phyloP scores from a whole-genome alignment of 2,888 invertebrate genomes.

The Dermolepida albohirtum region DNA sequence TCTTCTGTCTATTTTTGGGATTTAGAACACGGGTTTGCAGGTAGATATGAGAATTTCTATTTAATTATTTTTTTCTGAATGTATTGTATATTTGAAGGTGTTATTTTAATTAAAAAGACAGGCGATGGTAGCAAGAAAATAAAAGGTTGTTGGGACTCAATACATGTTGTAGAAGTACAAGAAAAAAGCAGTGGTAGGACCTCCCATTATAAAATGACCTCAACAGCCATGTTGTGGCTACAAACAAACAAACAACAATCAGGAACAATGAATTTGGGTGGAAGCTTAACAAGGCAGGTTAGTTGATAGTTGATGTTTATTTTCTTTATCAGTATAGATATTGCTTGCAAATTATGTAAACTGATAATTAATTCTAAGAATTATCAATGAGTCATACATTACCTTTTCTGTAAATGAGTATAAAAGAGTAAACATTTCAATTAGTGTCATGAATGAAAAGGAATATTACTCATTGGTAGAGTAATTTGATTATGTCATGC shows the following conservation, averaged over 20 bases:
- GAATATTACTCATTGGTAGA: too few relatives aligned
- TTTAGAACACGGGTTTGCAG: conserved; percentile 97
- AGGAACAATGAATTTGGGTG: conserved; percentile 99
- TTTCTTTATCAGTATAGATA: neutral
- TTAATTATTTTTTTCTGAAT: too few relatives aligned
- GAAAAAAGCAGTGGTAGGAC: conserved; percentile 94
- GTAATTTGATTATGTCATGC: too few relatives aligned
- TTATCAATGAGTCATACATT: neutral
- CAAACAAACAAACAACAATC: conserved; percentile 97
- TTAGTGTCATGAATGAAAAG: too few relatives aligned
- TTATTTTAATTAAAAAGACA: conserved; percentile 98
- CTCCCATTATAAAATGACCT: conserved; percentile 98
- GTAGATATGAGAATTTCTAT: conserved; percentile 60
- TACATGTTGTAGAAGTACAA: conserved; percentile 98
- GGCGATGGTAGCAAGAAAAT: conserved; percentile 99
- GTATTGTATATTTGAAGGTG: conserved; percentile 71
- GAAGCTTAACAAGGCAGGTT: conserved; percentile 96
- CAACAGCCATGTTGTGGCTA: conserved; percentile 99
- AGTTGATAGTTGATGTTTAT: conserved; percentile 5
- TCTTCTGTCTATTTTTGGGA: conserved; percentile 99
- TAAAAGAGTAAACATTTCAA: too few relatives aligned
- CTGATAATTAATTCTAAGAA: too few relatives aligned
- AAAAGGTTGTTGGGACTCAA: conserved; percentile 99
- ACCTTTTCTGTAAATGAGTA: neutral
- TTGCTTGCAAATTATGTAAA: neutral